Percentiles rank a stretch among this genome's conserved stretches.
phyloP scores from a whole-genome alignment of 2,113 vertebrate species.

The Neodon shergylaensis region DNA sequence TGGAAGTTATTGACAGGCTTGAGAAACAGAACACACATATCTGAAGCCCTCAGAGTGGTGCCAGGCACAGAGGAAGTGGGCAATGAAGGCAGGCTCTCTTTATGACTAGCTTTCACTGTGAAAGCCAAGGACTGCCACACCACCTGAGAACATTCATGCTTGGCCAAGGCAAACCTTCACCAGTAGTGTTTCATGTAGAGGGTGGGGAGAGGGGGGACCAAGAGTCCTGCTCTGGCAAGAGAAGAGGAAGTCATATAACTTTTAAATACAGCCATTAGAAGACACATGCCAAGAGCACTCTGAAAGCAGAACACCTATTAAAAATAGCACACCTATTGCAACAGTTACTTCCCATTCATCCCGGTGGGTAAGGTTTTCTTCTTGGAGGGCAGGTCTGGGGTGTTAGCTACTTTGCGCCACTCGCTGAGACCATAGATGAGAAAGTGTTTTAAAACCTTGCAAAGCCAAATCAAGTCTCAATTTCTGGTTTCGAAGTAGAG shows the following conservation, averaged over 20 bases:
- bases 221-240: slow-evolving; percentile 72
- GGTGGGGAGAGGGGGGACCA: not conserved
- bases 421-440: slow-evolving; percentile 60
- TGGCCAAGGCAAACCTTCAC: slow-evolving; percentile 74
- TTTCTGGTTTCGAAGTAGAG: not conserved
- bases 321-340: slow-evolving; percentile 80
- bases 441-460: slow-evolving; percentile 62
- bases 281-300: slow-evolving; percentile 72
- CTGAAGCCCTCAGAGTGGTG: not conserved
- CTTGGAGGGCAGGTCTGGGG: slow-evolving; percentile 61
- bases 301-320: slow-evolving; percentile 80
- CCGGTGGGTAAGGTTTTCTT: slow-evolving; percentile 55
- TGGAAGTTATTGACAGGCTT: not conserved
- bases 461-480: slow-evolving; percentile 57
- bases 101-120: slow-evolving; percentile 18
- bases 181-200: slow-evolving; percentile 36
- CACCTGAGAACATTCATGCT: slow-evolving; percentile 67
- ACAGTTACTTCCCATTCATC: slow-evolving; percentile 73
- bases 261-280: slow-evolving; percentile 76
- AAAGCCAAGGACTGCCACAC: slow-evolving; percentile 49
- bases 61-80: slow-evolving; percentile 41
- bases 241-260: slow-evolving; percentile 79
- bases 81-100: slow-evolving; percentile 17
- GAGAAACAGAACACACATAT: not conserved
- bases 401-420: slow-evolving; percentile 54